phyloP scores from a whole-genome alignment of 64 coral and sea anemone genomes.

The Montipora efflorescens region DNA sequence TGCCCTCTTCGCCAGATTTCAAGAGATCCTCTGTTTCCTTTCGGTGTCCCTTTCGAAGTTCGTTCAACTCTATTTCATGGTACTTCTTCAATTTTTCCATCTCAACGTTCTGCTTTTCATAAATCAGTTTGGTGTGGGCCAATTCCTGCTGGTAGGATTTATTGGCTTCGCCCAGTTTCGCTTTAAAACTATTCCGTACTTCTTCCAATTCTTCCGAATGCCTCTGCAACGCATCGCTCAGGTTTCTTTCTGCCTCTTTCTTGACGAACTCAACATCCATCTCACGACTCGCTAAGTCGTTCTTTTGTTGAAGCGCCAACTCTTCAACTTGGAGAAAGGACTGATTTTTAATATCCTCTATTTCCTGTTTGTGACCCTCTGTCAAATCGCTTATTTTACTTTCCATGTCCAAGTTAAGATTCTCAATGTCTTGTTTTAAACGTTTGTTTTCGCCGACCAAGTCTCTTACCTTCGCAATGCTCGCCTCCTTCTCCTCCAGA shows the following conservation, averaged over 20 bases:
- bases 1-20: constrained; percentile 28
- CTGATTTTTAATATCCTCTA: constrained; percentile 74
- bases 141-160: constrained; percentile 70
- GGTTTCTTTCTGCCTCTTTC: constrained; percentile 58
- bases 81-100: constrained; percentile 90
- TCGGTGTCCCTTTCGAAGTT: constrained; percentile 29
- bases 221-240: constrained; percentile 60
- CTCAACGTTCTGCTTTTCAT: constrained; percentile 90
- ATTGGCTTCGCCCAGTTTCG: constrained; percentile 74
- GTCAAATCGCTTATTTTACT: constrained; percentile 89
- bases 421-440: constrained; percentile 74
- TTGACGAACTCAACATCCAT: constrained; percentile 57
- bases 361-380: constrained; percentile 70
- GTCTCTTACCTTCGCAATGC: constrained; percentile 81
- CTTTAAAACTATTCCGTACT: constrained; percentile 72
- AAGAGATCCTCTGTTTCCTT: constrained; percentile 33
- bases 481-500: constrained; percentile 70
- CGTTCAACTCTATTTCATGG: constrained; percentile 79
- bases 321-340: constrained; percentile 67
- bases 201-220: constrained; percentile 79
- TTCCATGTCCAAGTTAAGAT: constrained; percentile 77
- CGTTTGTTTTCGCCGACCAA: constrained; percentile 85
- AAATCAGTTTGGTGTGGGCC: constrained; percentile 78
- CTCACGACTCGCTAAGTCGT: constrained; percentile 51
- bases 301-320: constrained; percentile 78